Evolutionary conservation across 2,113 vertebrate genomes (phyloP), one percentile per base, ranked within the genome.

Genomic region (Aptenodytes forsteri): DNA sequence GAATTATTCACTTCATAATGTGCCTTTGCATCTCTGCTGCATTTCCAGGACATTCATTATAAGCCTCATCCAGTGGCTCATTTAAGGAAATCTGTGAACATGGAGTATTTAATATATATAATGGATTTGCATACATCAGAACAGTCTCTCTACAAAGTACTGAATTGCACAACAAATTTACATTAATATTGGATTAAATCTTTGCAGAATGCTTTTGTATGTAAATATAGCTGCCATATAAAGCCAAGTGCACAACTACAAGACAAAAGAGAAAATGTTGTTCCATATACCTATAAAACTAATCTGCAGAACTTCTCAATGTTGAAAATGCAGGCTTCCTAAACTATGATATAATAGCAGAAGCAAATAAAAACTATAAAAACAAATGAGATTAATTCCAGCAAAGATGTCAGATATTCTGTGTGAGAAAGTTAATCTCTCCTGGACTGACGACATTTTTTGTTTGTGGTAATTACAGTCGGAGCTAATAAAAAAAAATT

Each of bases 401-500:
- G 34, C 29, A 91, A 95, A 73, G 6, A 72, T 93, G 55, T 72
- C 83, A 97, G 54, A 71, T 58, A 88, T 79, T 96, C 55, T 93
- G 10, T 78, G 52, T 44, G 40, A 94, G 92, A 89, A 78, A 93
- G 29, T 20, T 95, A 88, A 97, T 96, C 67, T 96, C 52, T 77
- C 44, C 40, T 87, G 50, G 15, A 90, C 38, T 84, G 54, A 92
- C 83, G 93, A 80, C 32, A 89, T 30, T 93, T 97, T 92, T 84
- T 83, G 55, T 93, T 96, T 90, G 73, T 25, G 65, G 52, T 64
- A 95, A 95, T 97, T 97, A 86, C 11, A 94, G 83, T 95, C 78
- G 95, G 54, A 91, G 29, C 14, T 96, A 95, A 96, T 90, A 93
- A 96, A 97, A 96, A 52, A 11, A 95, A 81, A 92, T 97, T 93